Conservation (phyloP, 2,113 vertebrate genomes). For the Dascyllus trimaculatus region DNA sequence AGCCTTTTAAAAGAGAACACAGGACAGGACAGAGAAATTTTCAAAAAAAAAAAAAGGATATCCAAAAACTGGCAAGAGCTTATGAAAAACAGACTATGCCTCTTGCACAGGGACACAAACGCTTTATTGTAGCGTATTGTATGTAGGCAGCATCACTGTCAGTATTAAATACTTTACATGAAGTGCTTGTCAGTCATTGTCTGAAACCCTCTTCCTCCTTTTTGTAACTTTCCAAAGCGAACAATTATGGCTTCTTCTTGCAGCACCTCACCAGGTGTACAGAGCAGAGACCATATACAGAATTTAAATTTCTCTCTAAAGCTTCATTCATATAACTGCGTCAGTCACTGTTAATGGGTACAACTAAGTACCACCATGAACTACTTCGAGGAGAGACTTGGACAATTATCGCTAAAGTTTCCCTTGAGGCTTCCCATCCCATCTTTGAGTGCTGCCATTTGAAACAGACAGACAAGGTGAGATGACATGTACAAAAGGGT, state of each 20-base stretch:
- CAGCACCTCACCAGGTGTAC: not conserved
- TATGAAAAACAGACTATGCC: no score
- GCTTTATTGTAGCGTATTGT: not conserved
- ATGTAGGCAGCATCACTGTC: not conserved
- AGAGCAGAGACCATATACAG: no score
- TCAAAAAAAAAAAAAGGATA: not conserved
- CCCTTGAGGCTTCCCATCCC: not conserved
- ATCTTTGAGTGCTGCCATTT: no score
- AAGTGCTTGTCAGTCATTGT: not conserved
- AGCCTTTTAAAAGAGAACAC: constrained; percentile 1
- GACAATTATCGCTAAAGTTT: constrained; percentile 5
- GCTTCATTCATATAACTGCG: no score
- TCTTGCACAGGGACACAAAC: not conserved
- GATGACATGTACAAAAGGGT: not conserved
- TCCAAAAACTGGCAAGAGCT: no score
- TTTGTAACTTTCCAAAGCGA: constrained; percentile 2
- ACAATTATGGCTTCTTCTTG: not conserved
- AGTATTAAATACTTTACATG: not conserved
- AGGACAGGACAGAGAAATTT: not conserved
- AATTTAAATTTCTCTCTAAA: no score
- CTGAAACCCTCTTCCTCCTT: not conserved
- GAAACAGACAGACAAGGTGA: no score
- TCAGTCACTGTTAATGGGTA: no score
- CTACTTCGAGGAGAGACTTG: not conserved
- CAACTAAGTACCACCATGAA: no score